These are phyloP conservation scores for Barnardius zonarius DNA, from an alignment of 2,113 vertebrate species.

Conservation along the genomic window DNA sequence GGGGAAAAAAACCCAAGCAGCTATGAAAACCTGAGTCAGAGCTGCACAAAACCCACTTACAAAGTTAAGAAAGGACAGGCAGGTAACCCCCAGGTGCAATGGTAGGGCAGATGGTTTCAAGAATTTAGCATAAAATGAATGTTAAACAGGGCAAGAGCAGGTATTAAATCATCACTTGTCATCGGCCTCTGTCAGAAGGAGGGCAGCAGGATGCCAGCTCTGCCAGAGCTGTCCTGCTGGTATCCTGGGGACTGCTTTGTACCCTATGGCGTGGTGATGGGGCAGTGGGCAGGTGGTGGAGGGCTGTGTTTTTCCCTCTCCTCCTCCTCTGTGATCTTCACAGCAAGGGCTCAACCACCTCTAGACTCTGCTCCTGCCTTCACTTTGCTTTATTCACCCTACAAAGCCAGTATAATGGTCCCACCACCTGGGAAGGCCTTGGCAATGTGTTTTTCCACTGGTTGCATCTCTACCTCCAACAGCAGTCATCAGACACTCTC, in stretches of 20 bases:
- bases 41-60: not conserved
- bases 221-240: not conserved
- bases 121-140: not conserved
- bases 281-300: not conserved
- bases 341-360: not conserved
- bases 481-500: not conserved
- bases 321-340: not conserved
- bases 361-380: not conserved
- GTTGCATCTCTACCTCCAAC: not conserved
- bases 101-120: not conserved
- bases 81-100: not conserved
- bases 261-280: rapidly evolving
- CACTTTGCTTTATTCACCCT: not conserved
- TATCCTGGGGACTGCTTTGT: not conserved
- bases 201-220: not conserved
- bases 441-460: not conserved
- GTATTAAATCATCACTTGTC: not conserved
- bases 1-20: not conserved
- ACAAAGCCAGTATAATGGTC: not conserved
- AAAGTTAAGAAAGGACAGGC: not conserved
- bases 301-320: not conserved
- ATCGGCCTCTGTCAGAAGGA: not conserved
- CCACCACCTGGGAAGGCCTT: not conserved
- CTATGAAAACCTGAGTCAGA: not conserved
- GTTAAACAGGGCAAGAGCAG: not conserved